Base-by-base conservation (phyloP, 2,797 vertebrate genomes). In the Smutsia gigantea region DNA sequence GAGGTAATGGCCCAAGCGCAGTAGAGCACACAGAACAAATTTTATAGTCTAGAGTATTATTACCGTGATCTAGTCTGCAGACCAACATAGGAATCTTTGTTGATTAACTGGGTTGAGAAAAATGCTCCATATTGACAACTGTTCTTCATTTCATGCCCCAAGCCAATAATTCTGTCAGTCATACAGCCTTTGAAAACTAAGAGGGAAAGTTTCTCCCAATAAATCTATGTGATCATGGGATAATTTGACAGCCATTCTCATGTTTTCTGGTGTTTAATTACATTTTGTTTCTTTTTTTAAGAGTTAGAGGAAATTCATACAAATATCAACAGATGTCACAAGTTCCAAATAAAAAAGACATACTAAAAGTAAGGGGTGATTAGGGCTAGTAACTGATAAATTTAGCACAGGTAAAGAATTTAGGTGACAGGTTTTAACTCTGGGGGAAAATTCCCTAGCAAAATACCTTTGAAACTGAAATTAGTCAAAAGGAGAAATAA, bases 241-340 rank as follows among this genome's bases (percentile, higher is more conserved):
- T 96, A 89, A 91, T 96, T 84, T 95, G 92, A 95, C 29, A 94
- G 42, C 19, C 61, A 94, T 95, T 96, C 64, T 92, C 25, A 39
- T 96, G 69, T 89, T 96, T 92, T 89, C 66, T 95, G n/a, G 18
- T 49, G 21, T 97, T 95, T 95, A 97, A 97, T 95, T 84, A 94
- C 31, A 84, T 91, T 94, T 94, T 68, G 27, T 71, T 92, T 59
- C 37, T 77, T 46, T 89, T 83, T 79, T 39, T 46, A 75, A 66
- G 34, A 66, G 39, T 93, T 42, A 87, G 74, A 34, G 66, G 55
- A 75, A 88, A 81, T 61, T 95, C 63, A 84, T 53, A 69, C 27
- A 88, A 92, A 79, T 91, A 79, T 66, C 25, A 72, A 93, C 53
- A 87, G 55, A 77, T 88, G 12, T 88, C 63, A 87, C 49, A 96